These are phyloP conservation scores for Steinernema scapterisci DNA, from an alignment of 2,888 invertebrate genomes.

Conservation along the genomic window DNA sequence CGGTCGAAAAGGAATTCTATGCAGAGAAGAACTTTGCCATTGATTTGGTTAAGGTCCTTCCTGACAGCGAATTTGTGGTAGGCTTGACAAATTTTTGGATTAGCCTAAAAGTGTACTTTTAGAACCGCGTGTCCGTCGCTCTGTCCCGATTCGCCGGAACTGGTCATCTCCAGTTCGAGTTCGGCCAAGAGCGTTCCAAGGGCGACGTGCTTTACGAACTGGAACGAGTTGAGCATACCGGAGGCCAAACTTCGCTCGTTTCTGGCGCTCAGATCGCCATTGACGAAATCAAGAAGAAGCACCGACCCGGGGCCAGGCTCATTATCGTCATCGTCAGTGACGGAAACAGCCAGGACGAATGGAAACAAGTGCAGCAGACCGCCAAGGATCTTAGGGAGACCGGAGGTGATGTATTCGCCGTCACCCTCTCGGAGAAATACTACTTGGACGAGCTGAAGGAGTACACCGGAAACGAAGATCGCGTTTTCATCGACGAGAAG, in stretches of 20 bases:
- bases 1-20: constrained; percentile 45
- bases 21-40: constrained; percentile 49
- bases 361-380: constrained; percentile 42
- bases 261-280: constrained; percentile 40
- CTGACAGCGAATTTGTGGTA: constrained; percentile 49
- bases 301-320: constrained; percentile 35
- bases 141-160: constrained; percentile 43
- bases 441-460: constrained; percentile 47
- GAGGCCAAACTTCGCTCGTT: constrained; percentile 46
- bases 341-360: constrained; percentile 51
- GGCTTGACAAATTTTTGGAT: constrained; percentile 21
- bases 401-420: constrained; percentile 45
- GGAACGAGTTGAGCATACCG: constrained; percentile 46
- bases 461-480: constrained; percentile 44
- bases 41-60: constrained; percentile 48
- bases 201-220: constrained; percentile 50
- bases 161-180: constrained; percentile 39
- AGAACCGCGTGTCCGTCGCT: constrained; percentile 44
- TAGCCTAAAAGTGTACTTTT: not conserved
- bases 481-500: constrained; percentile 41
- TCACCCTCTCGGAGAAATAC: constrained; percentile 47
- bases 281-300: constrained; percentile 34
- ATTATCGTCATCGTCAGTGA: constrained; percentile 48
- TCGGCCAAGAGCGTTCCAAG: constrained; percentile 36
- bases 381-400: constrained; percentile 41